These are phyloP conservation scores for Imbricaverruca yamaguchii DNA, from an alignment of 2,888 invertebrate genomes.

Conservation along the genomic window DNA sequence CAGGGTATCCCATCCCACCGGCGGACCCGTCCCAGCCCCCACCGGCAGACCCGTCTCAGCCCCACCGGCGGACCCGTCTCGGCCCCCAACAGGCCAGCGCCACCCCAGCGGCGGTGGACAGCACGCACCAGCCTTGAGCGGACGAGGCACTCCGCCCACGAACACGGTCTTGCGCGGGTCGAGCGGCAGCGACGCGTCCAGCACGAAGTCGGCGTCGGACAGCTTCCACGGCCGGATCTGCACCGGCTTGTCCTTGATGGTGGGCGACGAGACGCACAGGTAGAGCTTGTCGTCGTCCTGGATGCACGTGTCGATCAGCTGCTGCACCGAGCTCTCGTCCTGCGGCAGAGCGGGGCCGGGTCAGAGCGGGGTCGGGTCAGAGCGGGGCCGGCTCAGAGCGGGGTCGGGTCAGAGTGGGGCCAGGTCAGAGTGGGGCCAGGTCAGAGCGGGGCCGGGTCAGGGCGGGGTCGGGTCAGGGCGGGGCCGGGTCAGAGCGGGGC, in stretches of 20 bases:
- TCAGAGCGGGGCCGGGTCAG: not conserved
- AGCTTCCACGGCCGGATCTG: conserved; percentile 97
- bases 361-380: not conserved
- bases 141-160: conserved; percentile 97
- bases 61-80: too few species aligned
- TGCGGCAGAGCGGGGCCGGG: conserved; percentile 41
- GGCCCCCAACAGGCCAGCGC: too few species aligned
- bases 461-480: not conserved
- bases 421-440: not conserved
- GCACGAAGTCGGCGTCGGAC: conserved; percentile 93
- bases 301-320: conserved; percentile 93
- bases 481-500: not conserved
- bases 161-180: conserved; percentile 98
- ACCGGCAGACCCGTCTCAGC: too few species aligned
- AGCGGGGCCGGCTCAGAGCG: not conserved
- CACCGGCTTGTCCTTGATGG: conserved; percentile 98
- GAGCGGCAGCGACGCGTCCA: conserved; percentile 93
- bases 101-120: too few species aligned
- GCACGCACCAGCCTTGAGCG: conserved; percentile 79
- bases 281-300: conserved; percentile 96
- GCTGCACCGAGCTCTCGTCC: conserved; percentile 96
- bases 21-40: too few species aligned
- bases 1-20: too few species aligned
- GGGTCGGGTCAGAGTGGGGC: not conserved
- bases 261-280: conserved; percentile 95